These are phyloP conservation scores for Periophthalmodon schlosseri DNA, from an alignment of 2,113 vertebrate genomes.

Conservation along the genomic window DNA sequence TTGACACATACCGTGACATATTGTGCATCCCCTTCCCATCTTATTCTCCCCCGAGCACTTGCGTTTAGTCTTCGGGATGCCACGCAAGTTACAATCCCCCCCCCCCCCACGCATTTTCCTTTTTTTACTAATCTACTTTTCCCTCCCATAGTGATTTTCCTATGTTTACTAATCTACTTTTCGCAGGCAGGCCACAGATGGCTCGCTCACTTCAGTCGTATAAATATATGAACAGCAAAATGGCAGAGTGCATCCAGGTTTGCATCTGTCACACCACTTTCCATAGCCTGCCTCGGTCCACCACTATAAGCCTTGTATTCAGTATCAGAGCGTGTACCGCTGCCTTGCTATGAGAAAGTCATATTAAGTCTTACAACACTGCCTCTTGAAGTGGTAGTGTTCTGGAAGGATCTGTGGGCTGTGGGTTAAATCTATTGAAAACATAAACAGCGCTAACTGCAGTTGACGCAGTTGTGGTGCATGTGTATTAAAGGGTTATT, in stretches of 20 bases:
- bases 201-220: conserved; percentile 50
- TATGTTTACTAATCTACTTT: conserved; percentile 24
- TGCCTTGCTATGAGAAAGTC: conserved; percentile 9
- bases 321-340: conserved; percentile 26
- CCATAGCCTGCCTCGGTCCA: conserved; percentile 37
- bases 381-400: conserved; percentile 22
- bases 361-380: conserved; percentile 9
- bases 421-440: conserved; percentile 15
- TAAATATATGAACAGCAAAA: conserved; percentile 53
- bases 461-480: neutral
- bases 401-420: conserved; percentile 13
- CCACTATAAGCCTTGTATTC: conserved; percentile 11
- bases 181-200: conserved; percentile 49
- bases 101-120: neutral
- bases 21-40: conserved; percentile 3
- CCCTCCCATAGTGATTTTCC: neutral
- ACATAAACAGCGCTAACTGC: conserved; percentile 19
- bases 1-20: conserved; percentile 37
- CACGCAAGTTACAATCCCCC: conserved; percentile 33
- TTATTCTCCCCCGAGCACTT: conserved; percentile 1
- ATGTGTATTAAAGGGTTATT: conserved; percentile 1
- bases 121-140: conserved; percentile 23
- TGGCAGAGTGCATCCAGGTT: conserved; percentile 38
- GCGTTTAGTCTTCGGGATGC: conserved; percentile 37
- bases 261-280: conserved; percentile 35